Percentiles rank a stretch among this genome's conserved stretches.
Conservation (phyloP, 2,888 invertebrate species). For the Sinopyrophorus schimmeli region DNA sequence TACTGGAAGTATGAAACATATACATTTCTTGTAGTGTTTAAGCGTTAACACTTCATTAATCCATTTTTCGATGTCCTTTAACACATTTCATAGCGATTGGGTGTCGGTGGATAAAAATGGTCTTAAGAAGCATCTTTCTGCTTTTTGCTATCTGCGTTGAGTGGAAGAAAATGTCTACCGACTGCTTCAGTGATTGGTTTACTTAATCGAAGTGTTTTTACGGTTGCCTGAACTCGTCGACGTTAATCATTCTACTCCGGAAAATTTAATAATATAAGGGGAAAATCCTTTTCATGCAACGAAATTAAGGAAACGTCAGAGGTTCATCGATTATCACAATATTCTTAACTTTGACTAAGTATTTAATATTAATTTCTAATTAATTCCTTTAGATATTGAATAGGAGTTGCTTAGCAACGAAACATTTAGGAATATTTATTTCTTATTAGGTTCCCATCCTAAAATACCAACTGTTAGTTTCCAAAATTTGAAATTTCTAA, state of each 20-base stretch:
- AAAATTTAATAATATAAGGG: not conserved
- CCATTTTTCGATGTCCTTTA: not conserved
- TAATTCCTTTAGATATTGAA: no score
- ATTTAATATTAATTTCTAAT: no score
- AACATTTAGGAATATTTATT: no score
- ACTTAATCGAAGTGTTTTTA: conserved; percentile 9
- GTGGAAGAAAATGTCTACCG: not conserved
- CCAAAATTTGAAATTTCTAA: no score
- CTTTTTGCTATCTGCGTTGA: conserved; percentile 1
- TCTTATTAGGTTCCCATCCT: no score
- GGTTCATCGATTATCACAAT: no score
- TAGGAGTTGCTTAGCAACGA: no score
- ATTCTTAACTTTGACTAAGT: no score
- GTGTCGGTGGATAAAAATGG: conserved; percentile 1
- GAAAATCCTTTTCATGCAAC: conserved; percentile 4
- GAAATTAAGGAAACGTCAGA: not conserved
- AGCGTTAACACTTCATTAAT: conserved; percentile 4
- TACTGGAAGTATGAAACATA: no score
- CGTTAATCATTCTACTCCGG: not conserved
- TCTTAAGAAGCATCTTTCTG: not conserved
- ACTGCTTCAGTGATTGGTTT: not conserved
- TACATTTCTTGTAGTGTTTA: no score
- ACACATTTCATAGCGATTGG: not conserved
- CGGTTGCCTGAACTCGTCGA: conserved; percentile 1
- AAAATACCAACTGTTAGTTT: no score